Evolutionary conservation across 2,888 invertebrate genomes (phyloP).

Genomic region (Dexiosoma caninum): DNA sequence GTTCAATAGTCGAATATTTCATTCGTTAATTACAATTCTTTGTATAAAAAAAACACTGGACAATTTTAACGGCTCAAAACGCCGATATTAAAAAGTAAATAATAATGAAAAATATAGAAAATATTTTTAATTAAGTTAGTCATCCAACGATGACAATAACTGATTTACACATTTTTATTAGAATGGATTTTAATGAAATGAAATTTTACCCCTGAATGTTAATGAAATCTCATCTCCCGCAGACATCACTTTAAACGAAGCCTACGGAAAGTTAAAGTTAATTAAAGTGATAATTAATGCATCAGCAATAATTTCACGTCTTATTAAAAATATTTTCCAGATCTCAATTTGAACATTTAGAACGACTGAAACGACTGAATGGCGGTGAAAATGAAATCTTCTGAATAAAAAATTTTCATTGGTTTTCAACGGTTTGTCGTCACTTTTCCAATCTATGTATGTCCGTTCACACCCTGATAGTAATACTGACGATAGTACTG

Average conservation of each 20-base stretch:
- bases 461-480: too few species aligned
- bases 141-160: too few species aligned
- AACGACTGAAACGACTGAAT: too few species aligned
- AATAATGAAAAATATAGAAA: too few species aligned
- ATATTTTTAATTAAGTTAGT: not conserved
- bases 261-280: not conserved
- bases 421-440: too few species aligned
- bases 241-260: not conserved
- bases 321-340: too few species aligned
- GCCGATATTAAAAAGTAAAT: too few species aligned
- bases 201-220: not conserved
- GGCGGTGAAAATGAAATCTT: too few species aligned
- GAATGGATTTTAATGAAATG: not conserved
- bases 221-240: not conserved
- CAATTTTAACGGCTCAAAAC: conserved; percentile 19
- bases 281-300: not conserved
- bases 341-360: too few species aligned
- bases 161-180: not conserved
- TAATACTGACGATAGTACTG: too few species aligned
- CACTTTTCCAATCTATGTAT: too few species aligned
- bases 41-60: not conserved
- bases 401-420: too few species aligned
- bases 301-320: not conserved
- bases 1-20: conserved; percentile 22
- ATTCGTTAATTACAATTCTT: not conserved